Evolutionary conservation across 2,113 vertebrate species (phyloP).

Genomic region (Muntiacus reevesi): DNA sequence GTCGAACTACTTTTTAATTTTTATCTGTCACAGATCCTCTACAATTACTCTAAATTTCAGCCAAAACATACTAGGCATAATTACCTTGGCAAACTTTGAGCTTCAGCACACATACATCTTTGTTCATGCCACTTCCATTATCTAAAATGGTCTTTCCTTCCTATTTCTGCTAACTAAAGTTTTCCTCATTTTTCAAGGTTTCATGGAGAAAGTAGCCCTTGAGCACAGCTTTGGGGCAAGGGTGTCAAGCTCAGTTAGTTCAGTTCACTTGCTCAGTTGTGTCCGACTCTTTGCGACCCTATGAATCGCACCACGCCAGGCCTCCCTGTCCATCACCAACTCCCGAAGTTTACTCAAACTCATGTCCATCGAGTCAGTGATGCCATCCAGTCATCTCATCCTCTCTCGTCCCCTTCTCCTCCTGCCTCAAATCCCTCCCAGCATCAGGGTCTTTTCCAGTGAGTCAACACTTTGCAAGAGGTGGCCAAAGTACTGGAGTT

Average conservation of each 20-base stretch:
- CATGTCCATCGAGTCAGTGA: neutral
- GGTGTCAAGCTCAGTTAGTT: neutral
- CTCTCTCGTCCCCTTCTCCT: neutral
- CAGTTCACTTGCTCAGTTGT: neutral
- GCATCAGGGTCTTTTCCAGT: neutral
- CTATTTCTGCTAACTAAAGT: neutral
- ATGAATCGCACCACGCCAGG: neutral
- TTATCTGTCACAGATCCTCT: neutral
- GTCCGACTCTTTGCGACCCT: neutral
- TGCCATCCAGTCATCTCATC: neutral
- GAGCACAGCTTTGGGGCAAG: neutral
- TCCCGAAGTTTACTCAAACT: neutral
- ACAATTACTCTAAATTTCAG: slow-evolving; percentile 37
- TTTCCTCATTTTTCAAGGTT: neutral
- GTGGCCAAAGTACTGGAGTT: neutral
- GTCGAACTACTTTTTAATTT: neutral
- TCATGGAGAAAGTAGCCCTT: neutral
- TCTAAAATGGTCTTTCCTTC: slow-evolving; percentile 1
- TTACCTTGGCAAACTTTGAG: slow-evolving; percentile 15
- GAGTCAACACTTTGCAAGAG: neutral
- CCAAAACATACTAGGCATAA: slow-evolving; percentile 35
- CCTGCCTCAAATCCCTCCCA: neutral
- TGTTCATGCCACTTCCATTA: neutral
- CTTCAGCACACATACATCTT: neutral
- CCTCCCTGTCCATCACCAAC: neutral